Percentiles rank a stretch among this genome's conserved stretches.
phyloP scores from a whole-genome alignment of 2,113 vertebrate species.

The Urocynchramus pylzowi region DNA sequence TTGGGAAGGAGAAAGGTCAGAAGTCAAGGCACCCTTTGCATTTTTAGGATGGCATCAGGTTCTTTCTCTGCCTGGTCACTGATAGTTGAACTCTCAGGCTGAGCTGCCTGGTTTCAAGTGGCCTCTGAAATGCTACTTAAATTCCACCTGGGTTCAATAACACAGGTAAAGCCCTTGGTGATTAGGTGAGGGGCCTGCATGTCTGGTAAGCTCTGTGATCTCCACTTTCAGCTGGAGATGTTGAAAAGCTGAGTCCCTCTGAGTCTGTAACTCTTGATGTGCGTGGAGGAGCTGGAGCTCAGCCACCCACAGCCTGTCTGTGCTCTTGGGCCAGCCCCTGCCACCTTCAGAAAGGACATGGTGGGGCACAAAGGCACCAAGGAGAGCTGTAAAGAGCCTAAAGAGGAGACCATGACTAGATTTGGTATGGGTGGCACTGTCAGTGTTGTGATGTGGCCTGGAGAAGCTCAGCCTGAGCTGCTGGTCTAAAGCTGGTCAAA shows the following conservation, averaged over 20 bases:
- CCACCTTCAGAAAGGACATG: background rate
- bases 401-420: background rate
- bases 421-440: background rate
- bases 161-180: background rate
- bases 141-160: background rate
- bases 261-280: background rate
- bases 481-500: background rate
- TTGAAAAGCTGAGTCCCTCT: background rate
- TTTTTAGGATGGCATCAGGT: background rate
- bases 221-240: background rate
- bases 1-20: background rate
- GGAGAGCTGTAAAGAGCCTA: background rate
- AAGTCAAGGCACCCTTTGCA: background rate
- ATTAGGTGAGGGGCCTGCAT: background rate
- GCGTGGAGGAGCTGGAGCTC: background rate
- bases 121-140: background rate
- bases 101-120: background rate
- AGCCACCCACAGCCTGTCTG: background rate
- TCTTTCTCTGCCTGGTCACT: background rate
- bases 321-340: background rate
- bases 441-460: accelerated
- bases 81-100: background rate
- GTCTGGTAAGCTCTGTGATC: background rate
- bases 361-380: background rate
- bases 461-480: background rate